Conservation (phyloP, 2,888 invertebrate genomes). For the Dryadula phaetusa region DNA sequence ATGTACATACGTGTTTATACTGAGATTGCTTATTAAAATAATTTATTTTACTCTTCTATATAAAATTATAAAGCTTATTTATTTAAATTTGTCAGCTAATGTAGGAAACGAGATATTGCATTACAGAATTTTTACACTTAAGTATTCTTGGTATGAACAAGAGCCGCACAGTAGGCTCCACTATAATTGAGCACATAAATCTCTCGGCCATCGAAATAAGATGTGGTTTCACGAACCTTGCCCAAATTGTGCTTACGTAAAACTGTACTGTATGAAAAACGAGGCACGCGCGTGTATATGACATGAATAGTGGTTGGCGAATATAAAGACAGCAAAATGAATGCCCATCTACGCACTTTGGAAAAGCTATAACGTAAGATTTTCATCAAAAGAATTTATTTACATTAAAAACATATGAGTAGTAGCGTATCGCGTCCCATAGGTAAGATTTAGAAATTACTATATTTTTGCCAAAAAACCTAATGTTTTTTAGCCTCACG, state of each 20-base stretch:
- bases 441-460: too few species aligned
- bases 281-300: conserved; percentile 27
- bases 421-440: too few species aligned
- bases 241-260: conserved; percentile 40
- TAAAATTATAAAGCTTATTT: not conserved
- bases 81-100: not conserved
- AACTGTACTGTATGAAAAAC: conserved; percentile 33
- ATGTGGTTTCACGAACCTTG: conserved; percentile 50
- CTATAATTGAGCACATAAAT: conserved; percentile 77
- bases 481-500: too few species aligned
- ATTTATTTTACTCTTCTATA: not conserved
- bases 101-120: conserved; percentile 27
- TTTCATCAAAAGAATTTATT: not conserved
- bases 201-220: conserved; percentile 70
- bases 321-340: conserved; percentile 7
- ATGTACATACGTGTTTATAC: too few species aligned
- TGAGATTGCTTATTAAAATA: not conserved
- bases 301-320: conserved; percentile 18
- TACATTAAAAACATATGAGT: too few species aligned
- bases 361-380: not conserved
- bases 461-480: too few species aligned
- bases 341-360: not conserved
- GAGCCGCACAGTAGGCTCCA: conserved; percentile 59
- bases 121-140: conserved; percentile 37
- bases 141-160: conserved; percentile 42